Percentiles rank a stretch among this genome's conserved stretches.
Evolutionary conservation across 2,797 vertebrate species (phyloP).

Genomic region (Agapornis canus): DNA sequence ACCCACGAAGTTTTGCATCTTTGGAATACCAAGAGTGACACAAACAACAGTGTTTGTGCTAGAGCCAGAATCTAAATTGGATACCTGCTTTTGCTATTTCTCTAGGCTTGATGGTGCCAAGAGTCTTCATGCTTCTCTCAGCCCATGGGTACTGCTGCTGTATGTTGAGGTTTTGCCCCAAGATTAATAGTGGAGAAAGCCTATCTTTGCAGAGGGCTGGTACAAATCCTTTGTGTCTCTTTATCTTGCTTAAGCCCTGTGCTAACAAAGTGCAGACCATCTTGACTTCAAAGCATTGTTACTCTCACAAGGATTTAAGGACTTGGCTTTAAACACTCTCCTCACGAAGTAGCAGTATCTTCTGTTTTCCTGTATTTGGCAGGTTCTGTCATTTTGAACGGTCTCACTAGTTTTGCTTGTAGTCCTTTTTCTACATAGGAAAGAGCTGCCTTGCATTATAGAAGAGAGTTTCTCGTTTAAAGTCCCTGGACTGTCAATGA

Average conservation of each 20-base stretch:
- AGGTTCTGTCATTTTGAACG: neutral
- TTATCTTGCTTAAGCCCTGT: neutral
- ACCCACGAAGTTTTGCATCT: neutral
- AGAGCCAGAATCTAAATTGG: neutral
- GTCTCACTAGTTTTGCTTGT: neutral
- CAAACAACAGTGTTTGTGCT: neutral
- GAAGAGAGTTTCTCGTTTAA: neutral
- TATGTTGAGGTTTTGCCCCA: neutral
- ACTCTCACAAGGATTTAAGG: neutral
- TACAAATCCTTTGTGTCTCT: neutral
- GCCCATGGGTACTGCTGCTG: neutral
- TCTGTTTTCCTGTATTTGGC: neutral
- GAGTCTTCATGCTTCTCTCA: neutral
- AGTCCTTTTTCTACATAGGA: neutral
- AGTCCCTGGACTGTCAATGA: conserved; percentile 12
- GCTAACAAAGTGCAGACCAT: neutral
- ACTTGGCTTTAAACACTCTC: neutral
- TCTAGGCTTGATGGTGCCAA: neutral
- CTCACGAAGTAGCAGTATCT: neutral
- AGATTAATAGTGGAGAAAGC: neutral
- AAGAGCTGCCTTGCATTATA: neutral
- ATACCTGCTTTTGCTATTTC: neutral
- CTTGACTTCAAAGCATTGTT: neutral
- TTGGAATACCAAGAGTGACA: neutral
- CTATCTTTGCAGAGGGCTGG: neutral